A percentile compares a stretch with the other conserved stretches of the same genome.
These are phyloP conservation scores for Salarias fasciatus DNA, from an alignment of 2,797 vertebrate genomes.

Conservation along the genomic window DNA sequence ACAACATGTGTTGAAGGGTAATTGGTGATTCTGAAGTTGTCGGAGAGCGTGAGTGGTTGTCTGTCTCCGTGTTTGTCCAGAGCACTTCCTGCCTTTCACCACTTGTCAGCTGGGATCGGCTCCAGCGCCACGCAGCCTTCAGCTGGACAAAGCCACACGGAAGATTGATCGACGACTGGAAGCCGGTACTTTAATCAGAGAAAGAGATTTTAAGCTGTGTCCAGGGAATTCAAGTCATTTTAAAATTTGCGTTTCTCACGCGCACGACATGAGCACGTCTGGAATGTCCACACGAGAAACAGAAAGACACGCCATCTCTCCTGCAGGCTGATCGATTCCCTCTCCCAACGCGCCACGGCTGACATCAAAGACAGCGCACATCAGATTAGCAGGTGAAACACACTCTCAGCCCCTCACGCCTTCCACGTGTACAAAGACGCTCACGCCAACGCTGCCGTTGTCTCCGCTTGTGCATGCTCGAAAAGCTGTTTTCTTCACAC, in stretches of 20 bases:
- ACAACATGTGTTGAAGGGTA: too few relatives aligned
- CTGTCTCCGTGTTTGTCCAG: too few relatives aligned
- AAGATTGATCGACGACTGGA: too few relatives aligned
- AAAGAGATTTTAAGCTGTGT: not conserved
- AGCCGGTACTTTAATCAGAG: not conserved
- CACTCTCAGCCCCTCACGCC: constrained; percentile 33
- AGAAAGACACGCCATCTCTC: constrained; percentile 29
- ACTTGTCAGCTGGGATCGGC: too few relatives aligned
- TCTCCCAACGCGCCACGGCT: constrained; percentile 31
- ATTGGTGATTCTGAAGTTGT: too few relatives aligned
- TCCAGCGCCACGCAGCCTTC: too few relatives aligned
- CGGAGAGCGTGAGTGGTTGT: too few relatives aligned
- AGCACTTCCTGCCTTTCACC: too few relatives aligned
- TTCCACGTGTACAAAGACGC: constrained; percentile 30
- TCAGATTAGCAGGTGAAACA: constrained; percentile 61
- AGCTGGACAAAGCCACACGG: too few relatives aligned
- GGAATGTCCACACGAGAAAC: constrained; percentile 1
- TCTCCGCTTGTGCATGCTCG: constrained; percentile 38
- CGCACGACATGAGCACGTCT: constrained; percentile 1
- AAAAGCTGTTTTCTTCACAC: constrained; percentile 53
- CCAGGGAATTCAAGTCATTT: not conserved
- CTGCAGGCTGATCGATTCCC: constrained; percentile 55
- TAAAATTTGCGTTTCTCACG: not conserved
- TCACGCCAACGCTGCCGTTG: constrained; percentile 8
- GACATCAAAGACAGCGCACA: constrained; percentile 59